Percentiles rank a stretch among this genome's conserved stretches.
Evolutionary conservation across 1,140 invertebrate genomes (phyloP).

Genomic region (Aphis craccivora): DNA sequence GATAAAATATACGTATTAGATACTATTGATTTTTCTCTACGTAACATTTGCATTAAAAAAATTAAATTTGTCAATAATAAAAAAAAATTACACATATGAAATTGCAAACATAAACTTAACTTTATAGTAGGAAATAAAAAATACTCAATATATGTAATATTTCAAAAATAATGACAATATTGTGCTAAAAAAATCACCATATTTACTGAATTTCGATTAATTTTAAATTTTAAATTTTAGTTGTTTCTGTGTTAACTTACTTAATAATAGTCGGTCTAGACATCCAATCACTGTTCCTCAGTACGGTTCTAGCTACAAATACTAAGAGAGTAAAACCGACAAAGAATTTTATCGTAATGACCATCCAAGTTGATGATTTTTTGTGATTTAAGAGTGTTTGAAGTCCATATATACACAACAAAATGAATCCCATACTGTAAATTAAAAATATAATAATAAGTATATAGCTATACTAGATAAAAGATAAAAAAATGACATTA

Average conservation of each 20-base stretch:
- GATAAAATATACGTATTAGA: constrained; percentile 15
- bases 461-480: neutral
- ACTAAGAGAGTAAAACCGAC: constrained; percentile 64
- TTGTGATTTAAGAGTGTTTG: constrained; percentile 71
- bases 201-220: neutral
- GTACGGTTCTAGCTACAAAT: constrained; percentile 72
- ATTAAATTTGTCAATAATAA: neutral
- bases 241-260: constrained; percentile 64
- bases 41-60: neutral
- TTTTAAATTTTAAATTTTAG: neutral
- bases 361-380: neutral
- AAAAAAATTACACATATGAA: neutral
- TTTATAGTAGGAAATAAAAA: neutral
- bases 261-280: constrained; percentile 78
- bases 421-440: constrained; percentile 72
- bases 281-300: constrained; percentile 80
- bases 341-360: neutral
- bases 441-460: neutral
- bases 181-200: neutral
- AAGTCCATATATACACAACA: constrained; percentile 71
- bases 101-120: neutral
- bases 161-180: neutral
- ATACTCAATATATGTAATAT: neutral
- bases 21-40: neutral
- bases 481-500: no score